A percentile compares a stretch with the other conserved stretches of the same genome.
Conservation (phyloP, 2,888 invertebrate species). For the Euspilapteryx auroguttella region DNA sequence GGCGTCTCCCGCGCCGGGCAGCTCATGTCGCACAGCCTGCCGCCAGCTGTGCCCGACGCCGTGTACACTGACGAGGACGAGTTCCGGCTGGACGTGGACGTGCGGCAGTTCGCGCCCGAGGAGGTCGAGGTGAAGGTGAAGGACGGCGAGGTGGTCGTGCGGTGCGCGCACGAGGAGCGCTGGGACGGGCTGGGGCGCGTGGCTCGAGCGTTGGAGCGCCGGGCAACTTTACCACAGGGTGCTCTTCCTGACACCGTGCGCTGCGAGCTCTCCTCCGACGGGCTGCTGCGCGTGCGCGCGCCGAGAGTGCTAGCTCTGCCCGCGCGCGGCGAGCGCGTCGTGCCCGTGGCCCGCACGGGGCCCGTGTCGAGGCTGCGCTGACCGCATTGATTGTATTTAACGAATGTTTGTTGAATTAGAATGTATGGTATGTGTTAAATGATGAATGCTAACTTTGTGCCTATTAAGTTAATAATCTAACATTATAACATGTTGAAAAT, state of each 20-base stretch:
- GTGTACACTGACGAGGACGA: constrained; percentile 50
- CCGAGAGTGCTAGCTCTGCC: constrained; percentile 50
- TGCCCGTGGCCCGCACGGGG: constrained; percentile 65
- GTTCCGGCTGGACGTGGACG: constrained; percentile 73
- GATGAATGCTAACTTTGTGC: too few species aligned
- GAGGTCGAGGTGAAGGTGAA: constrained; percentile 76
- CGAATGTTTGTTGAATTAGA: too few species aligned
- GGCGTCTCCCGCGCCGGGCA: too few species aligned
- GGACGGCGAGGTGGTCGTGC: constrained; percentile 67
- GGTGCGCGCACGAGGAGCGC: constrained; percentile 79
- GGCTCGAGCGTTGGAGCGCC: constrained; percentile 72
- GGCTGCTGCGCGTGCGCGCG: constrained; percentile 73
- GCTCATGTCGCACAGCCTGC: too few species aligned
- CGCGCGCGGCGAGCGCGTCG: constrained; percentile 50
- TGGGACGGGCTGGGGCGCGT: constrained; percentile 73
- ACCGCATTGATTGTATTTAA: too few species aligned
- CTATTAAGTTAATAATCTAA: too few species aligned
- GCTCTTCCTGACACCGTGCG: constrained; percentile 71
- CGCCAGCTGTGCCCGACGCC: constrained; percentile 36
- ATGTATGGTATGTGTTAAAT: too few species aligned
- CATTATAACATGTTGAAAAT: too few species aligned
- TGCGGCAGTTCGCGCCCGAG: constrained; percentile 75
- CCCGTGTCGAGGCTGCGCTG: constrained; percentile 50
- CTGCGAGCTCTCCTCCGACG: constrained; percentile 76
- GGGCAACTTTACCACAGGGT: constrained; percentile 72